A percentile compares a stretch with the other conserved stretches of the same genome.
Evolutionary conservation across 2,113 vertebrate species (phyloP).

Genomic region (Gymnobelideus leadbeateri): DNA sequence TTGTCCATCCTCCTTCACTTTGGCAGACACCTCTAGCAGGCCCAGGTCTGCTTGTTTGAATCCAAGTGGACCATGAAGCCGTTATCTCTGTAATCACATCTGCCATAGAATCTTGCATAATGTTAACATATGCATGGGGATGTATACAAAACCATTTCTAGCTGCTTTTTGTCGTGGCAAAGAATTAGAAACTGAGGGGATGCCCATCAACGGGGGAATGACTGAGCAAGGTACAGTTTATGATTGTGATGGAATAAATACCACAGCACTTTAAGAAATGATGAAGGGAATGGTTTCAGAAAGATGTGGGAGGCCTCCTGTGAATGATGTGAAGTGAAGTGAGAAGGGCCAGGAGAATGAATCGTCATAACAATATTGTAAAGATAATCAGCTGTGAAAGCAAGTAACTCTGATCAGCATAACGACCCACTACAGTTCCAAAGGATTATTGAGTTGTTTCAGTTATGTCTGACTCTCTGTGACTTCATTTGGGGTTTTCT

Average conservation of each 20-base stretch:
- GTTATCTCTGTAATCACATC: background rate
- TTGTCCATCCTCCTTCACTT: background rate
- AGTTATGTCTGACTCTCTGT: background rate
- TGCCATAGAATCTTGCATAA: background rate
- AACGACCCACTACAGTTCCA: background rate
- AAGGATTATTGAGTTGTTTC: background rate
- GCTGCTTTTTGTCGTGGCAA: background rate
- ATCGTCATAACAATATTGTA: background rate
- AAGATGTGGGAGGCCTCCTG: background rate
- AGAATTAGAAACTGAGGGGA: background rate
- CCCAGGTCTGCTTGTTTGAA: background rate
- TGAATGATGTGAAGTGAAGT: background rate
- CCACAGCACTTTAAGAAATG: background rate
- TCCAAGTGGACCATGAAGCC: background rate
- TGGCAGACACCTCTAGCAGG: background rate
- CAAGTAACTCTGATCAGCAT: background rate
- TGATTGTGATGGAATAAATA: background rate
- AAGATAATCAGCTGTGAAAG: background rate
- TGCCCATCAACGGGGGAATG: background rate
- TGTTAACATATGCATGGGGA: background rate
- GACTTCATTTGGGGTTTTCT: background rate
- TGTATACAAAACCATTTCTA: background rate
- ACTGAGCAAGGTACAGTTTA: background rate
- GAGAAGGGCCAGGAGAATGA: background rate
- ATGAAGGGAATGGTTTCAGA: background rate